These are phyloP conservation scores for Meta bourneti DNA, from an alignment of 2,888 invertebrate genomes.

Conservation along the genomic window DNA sequence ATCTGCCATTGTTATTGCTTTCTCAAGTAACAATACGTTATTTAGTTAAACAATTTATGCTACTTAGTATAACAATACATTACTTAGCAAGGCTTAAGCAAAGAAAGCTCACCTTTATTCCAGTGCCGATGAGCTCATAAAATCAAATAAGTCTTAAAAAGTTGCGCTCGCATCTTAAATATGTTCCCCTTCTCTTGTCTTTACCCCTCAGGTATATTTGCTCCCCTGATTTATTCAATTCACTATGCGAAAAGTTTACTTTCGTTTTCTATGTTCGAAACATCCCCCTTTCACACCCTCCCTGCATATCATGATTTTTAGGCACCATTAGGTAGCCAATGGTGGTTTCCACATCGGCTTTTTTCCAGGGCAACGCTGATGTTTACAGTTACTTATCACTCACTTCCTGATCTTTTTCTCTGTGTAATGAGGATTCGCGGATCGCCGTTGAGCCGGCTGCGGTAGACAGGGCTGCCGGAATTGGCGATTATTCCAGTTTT, in stretches of 20 bases:
- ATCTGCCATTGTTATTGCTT: too few relatives aligned
- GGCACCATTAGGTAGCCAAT: slow-evolving; percentile 41
- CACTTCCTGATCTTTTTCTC: slow-evolving; percentile 53
- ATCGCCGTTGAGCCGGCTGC: slow-evolving; percentile 10
- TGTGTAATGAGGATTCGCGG: slow-evolving; percentile 12
- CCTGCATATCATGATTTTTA: slow-evolving; percentile 8
- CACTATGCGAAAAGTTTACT: slow-evolving; percentile 12
- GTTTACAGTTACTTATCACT: not conserved
- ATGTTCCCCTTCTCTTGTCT: slow-evolving; percentile 41
- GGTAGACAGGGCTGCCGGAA: slow-evolving; percentile 2
- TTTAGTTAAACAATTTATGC: too few relatives aligned
- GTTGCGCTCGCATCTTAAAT: slow-evolving; percentile 43
- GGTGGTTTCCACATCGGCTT: not conserved
- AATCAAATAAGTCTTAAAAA: not conserved
- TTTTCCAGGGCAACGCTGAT: slow-evolving; percentile 25
- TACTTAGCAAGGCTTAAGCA: not conserved
- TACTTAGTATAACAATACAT: too few relatives aligned
- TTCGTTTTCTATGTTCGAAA: slow-evolving; percentile 17
- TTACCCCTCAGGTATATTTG: slow-evolving; percentile 17
- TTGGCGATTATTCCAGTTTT: slow-evolving; percentile 29
- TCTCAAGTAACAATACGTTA: too few relatives aligned
- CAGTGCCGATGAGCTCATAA: not conserved
- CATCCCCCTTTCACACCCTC: not conserved
- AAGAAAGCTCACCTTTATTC: not conserved
- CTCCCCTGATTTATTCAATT: slow-evolving; percentile 50